Evolutionary conservation across 2,113 vertebrate genomes (phyloP), one percentile per base, ranked within the genome.

Genomic region (Onychostruthus taczanowskii): DNA sequence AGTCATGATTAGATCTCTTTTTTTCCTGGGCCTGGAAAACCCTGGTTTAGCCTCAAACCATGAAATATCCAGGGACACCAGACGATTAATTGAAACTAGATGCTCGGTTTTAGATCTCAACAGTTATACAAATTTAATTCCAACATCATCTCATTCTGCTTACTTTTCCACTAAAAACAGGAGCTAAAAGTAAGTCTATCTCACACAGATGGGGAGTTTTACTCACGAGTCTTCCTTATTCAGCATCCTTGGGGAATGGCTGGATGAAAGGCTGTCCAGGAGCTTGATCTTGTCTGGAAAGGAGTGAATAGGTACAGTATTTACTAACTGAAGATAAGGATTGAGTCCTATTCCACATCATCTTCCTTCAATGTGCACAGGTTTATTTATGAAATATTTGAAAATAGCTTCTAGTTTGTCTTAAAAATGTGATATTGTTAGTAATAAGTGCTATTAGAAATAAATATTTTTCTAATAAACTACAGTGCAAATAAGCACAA

Each of bases 331-430:
- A 58, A 72, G 6, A 30, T 49, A 55, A 50, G 6, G 10, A 84
- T 69, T n/a, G 68, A 63, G 3, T 64, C 16, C 12, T 39, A 7
- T 69, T 87, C 31, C 30, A 44, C 7, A 66, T 4, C 0, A 0
- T 41, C 3, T 86, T 8, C 11, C 33, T 22, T 46, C 31, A 41
- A 11, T 33, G 9, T 46, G 16, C 0, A 0, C 5, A 20, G 8
- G 2, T 37, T 19, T 37, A 21, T 64, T 88, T 49, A 43, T 53
- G 16, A 84, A 84, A 89, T 55, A 74, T 23, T 7, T 87, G 23
- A 59, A 67, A 78, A 67, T 17, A 67, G 4, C 56, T 22, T 26
- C 11, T 68, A 6, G 3, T 63, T 75, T 2, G 74, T 50, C 19
- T 67, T 49, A 55, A 83, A 63, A 92, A 68, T 59, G 1, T 13